Conservation (phyloP, 30 jellyfish, hydroid and myxozoan species). For the Turritopsis dohrnii region DNA sequence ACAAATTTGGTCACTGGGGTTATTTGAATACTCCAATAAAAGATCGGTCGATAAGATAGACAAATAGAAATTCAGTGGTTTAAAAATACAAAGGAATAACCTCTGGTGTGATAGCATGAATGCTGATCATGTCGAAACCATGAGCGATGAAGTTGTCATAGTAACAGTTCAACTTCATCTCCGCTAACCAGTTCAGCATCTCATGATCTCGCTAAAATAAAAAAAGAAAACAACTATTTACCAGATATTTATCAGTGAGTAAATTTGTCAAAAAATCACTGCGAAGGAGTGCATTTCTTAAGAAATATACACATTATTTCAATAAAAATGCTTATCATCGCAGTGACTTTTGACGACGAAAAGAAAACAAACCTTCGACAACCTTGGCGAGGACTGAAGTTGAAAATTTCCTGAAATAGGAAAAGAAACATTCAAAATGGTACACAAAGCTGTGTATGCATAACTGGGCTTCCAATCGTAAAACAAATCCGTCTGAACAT, state of each 20-base stretch:
- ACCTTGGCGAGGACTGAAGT: not conserved
- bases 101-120: conserved; percentile 94
- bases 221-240: not conserved
- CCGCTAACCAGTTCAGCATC: conserved; percentile 73
- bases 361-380: not conserved
- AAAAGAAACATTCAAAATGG: not conserved
- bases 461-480: not conserved
- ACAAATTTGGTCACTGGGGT: too few relatives aligned
- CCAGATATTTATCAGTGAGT: not conserved
- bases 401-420: not conserved
- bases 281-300: too few relatives aligned
- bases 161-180: conserved; percentile 67
- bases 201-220: conserved; percentile 55
- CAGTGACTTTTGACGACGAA: not conserved
- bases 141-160: conserved; percentile 58
- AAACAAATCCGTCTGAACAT: not conserved
- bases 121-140: conserved; percentile 93
- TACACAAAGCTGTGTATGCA: not conserved
- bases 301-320: too few relatives aligned
- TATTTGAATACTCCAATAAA: too few relatives aligned
- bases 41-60: too few relatives aligned
- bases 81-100: too few relatives aligned
- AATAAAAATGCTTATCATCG: too few relatives aligned
- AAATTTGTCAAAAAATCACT: too few relatives aligned
- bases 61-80: too few relatives aligned